Percentiles rank a stretch among this genome's conserved stretches.
Evolutionary conservation across 2,797 vertebrate genomes (phyloP).

Genomic region (Acanthiza pusilla): DNA sequence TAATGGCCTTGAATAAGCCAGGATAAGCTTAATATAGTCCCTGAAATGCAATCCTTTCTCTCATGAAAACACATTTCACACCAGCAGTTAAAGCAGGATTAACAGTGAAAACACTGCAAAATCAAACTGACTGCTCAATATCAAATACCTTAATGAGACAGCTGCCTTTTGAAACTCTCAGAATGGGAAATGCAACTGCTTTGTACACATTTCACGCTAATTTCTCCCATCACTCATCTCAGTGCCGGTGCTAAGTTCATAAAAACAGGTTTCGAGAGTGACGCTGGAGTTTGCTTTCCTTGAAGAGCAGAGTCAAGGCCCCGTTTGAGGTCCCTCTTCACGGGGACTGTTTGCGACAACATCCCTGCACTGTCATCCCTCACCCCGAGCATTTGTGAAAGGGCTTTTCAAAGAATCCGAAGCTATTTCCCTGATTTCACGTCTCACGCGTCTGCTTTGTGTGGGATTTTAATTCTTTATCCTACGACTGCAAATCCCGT

Average conservation of each 20-base stretch:
- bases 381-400: neutral
- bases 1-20: neutral
- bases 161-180: neutral
- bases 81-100: neutral
- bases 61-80: neutral
- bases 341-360: neutral
- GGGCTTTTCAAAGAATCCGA: neutral
- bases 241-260: neutral
- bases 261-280: neutral
- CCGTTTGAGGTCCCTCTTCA: neutral
- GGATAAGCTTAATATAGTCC: rapidly evolving
- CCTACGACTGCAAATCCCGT: neutral
- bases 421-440: neutral
- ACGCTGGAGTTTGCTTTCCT: neutral
- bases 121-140: neutral
- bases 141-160: neutral
- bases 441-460: neutral
- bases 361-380: neutral
- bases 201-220: neutral
- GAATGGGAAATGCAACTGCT: neutral
- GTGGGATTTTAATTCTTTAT: conserved; percentile 11
- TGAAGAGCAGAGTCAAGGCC: neutral
- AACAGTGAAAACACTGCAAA: neutral
- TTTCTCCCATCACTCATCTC: neutral
- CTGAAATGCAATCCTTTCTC: neutral